These are phyloP conservation scores for Petroica traversi DNA, from an alignment of 2,113 vertebrate species.

Conservation along the genomic window DNA sequence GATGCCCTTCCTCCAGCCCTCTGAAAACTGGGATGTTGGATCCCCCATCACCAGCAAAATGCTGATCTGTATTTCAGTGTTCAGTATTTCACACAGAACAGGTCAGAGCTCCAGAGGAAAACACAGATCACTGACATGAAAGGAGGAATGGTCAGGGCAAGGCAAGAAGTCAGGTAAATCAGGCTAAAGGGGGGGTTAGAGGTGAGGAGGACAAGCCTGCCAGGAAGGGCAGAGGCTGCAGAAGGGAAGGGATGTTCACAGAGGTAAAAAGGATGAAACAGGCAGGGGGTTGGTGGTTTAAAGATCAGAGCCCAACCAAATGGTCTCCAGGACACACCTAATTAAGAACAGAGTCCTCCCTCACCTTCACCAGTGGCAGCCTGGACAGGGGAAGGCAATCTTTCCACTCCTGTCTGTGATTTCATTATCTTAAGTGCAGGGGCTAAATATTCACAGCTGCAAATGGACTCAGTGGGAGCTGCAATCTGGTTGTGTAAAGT, in stretches of 20 bases:
- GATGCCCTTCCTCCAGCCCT: background rate
- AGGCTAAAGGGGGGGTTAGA: too few species aligned
- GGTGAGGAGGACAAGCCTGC: background rate
- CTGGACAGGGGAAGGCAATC: background rate
- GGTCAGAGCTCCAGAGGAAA: background rate
- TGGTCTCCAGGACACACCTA: background rate
- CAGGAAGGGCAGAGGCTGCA: background rate
- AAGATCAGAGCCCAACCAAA: background rate
- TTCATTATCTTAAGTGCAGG: constrained; percentile 49
- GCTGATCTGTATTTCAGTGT: background rate
- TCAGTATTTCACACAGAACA: accelerated
- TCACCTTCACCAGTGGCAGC: background rate
- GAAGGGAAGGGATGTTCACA: background rate
- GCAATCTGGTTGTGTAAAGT: background rate
- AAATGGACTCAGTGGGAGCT: constrained; percentile 46
- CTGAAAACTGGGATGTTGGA: background rate
- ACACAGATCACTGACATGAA: background rate
- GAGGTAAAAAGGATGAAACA: background rate
- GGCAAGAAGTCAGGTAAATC: background rate
- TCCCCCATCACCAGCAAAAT: background rate
- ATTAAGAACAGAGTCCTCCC: background rate
- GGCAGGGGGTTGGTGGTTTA: accelerated
- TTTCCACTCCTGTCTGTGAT: background rate
- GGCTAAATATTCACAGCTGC: constrained; percentile 36
- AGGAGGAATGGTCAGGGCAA: background rate